phyloP scores from a whole-genome alignment of 1,140 invertebrate species.

The Sarcophaga peregrina region DNA sequence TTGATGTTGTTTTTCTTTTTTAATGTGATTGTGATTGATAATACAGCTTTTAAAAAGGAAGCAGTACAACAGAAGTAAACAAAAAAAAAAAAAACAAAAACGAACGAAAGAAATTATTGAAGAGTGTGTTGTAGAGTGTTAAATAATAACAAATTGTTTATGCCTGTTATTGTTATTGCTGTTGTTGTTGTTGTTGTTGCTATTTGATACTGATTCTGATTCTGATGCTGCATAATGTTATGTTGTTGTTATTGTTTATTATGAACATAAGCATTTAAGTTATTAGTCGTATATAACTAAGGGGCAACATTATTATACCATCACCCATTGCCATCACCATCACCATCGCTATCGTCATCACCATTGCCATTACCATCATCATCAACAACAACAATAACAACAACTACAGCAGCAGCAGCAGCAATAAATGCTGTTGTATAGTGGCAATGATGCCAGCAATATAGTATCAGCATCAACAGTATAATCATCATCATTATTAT shows the following conservation, averaged over 20 bases:
- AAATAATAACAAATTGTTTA: constrained; percentile 17
- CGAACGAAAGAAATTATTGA: neutral
- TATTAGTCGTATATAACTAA: constrained; percentile 1
- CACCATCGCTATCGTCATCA: neutral
- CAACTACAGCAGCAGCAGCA: too few relatives aligned
- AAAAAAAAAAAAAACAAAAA: neutral
- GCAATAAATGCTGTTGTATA: too few relatives aligned
- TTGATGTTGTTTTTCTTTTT: too few relatives aligned
- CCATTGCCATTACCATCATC: neutral
- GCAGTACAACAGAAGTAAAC: neutral
- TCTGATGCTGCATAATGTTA: too few relatives aligned
- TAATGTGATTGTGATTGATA: neutral
- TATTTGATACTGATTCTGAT: neutral
- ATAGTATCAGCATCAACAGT: neutral
- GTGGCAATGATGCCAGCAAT: too few relatives aligned
- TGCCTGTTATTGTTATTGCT: constrained; percentile 12
- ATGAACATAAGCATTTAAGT: constrained; percentile 12
- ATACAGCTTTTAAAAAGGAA: constrained; percentile 5
- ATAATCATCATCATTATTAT: constrained; percentile 1
- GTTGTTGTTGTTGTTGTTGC: neutral
- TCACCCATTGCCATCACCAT: neutral
- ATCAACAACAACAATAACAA: neutral
- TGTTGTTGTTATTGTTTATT: constrained; percentile 13
- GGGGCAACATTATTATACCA: constrained; percentile 1
- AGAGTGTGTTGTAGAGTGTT: neutral